These are phyloP conservation scores for Gymnarchus niloticus DNA, from an alignment of 2,113 vertebrate species.

Conservation along the genomic window DNA sequence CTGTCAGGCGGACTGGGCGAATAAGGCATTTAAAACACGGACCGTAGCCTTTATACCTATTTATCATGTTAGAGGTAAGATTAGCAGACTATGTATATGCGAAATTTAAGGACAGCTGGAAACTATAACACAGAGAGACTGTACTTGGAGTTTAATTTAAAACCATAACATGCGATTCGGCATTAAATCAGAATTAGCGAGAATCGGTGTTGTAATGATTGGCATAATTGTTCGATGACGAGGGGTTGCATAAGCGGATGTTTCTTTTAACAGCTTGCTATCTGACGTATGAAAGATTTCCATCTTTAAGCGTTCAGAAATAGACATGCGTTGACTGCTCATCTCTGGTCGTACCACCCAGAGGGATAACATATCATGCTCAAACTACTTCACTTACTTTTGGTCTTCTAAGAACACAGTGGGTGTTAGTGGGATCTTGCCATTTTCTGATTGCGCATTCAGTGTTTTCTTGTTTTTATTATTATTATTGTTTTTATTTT, in stretches of 20 bases:
- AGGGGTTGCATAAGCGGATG: background rate
- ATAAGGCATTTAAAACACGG: background rate
- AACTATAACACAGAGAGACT: background rate
- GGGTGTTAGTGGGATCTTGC: background rate
- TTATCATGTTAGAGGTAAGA: background rate
- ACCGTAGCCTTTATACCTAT: background rate
- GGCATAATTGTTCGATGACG: background rate
- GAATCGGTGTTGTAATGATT: background rate
- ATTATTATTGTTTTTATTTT: no score
- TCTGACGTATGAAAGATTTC: background rate
- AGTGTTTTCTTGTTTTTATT: no score
- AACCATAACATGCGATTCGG: background rate
- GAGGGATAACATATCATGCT: background rate
- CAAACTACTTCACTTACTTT: slow-evolving; percentile 11
- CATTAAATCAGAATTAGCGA: background rate
- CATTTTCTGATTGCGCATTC: background rate
- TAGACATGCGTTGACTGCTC: background rate
- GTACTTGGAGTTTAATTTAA: background rate
- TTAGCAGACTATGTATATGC: background rate
- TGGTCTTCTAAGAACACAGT: background rate
- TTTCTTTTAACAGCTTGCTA: background rate
- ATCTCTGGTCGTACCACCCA: background rate
- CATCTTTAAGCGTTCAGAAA: background rate
- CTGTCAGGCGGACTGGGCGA: slow-evolving; percentile 8
- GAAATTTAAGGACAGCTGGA: background rate